These are phyloP conservation scores for Plebejus melissa DNA, from an alignment of 2,888 invertebrate genomes.

Conservation along the genomic window DNA sequence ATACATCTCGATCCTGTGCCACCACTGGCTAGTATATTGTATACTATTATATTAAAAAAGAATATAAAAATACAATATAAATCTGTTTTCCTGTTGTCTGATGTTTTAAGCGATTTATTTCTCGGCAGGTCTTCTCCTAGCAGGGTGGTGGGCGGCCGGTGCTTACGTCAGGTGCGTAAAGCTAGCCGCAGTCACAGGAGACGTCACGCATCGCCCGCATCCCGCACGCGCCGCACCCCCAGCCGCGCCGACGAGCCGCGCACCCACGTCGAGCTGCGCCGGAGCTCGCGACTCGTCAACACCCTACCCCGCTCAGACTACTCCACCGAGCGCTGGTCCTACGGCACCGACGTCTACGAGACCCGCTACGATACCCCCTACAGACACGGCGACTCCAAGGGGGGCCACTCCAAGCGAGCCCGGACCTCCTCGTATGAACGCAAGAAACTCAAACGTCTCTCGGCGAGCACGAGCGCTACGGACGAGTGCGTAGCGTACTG, in stretches of 20 bases:
- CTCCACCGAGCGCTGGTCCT: conserved; percentile 80
- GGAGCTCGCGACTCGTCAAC: conserved; percentile 75
- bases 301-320: conserved; percentile 71
- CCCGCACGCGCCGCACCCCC: conserved; percentile 57
- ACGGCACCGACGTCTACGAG: conserved; percentile 76
- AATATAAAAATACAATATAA: no score
- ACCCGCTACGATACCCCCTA: conserved; percentile 64
- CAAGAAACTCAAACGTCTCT: conserved; percentile 59
- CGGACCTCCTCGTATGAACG: conserved; percentile 68
- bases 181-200: conserved; percentile 64
- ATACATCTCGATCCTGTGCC: no score
- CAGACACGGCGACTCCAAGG: conserved; percentile 61
- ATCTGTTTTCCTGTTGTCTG: no score
- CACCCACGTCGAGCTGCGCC: conserved; percentile 58
- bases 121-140: conserved; percentile 74
- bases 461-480: conserved; percentile 47
- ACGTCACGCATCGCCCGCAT: conserved; percentile 64
- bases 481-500: conserved; percentile 71
- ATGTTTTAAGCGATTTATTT: conserved; percentile 31
- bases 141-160: conserved; percentile 79
- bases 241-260: conserved; percentile 63
- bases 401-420: conserved; percentile 55
- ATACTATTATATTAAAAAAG: no score
- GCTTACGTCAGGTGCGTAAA: conserved; percentile 73
- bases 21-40: no score